Base-by-base conservation (phyloP, 2,797 vertebrate species). In the Carapus acus region DNA sequence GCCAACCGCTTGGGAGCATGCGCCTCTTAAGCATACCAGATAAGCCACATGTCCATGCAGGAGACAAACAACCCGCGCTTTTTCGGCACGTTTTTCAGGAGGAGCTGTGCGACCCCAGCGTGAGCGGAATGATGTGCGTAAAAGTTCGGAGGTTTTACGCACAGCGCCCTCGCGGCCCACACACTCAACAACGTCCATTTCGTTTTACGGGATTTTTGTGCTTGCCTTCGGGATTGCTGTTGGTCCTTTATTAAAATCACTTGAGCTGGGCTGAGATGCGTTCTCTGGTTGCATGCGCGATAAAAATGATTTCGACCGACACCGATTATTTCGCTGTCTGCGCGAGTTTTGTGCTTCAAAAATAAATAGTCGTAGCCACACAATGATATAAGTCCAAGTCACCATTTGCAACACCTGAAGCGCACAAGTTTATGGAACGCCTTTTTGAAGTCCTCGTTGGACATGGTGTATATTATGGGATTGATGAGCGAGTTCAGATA, bases 401-500 rank as follows among this genome's bases (percentile, higher is more conserved):
- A 85, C 11, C 59, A 48, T 39, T 75, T 70, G 73, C 83, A 88
- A 81, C 91, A 93, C 76, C 86, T 90, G 79, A 94, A 93, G 77
- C 89, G 91, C 67, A 94, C 82, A 46, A 99, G 90, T 90, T 96
- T 98, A 62, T 98, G 93, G 76, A 99, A 98, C 19, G 96, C 95
- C 70, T 93, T 94, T 77, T 97, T 97, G 87, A 99, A 99, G 85
- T 99, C 95, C 69, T 98, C 94, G 31, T 99, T 99, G 57, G 91
- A 93, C 94, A 97, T 96, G 7, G 96, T 99, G 77, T 99, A 99
- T 69, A 99, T 98, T 74, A 99, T 90, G 15, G 96, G 96, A 78
- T 99, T 99, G 66, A 98, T 95, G 58, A 99, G 90, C 36, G 96
- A 99, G 80, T 99, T 99, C 69, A 99, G 86, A 79, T 98, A 99